Evolutionary conservation across 2,797 vertebrate genomes (phyloP).

Genomic region (Macropus fuliginosus): DNA sequence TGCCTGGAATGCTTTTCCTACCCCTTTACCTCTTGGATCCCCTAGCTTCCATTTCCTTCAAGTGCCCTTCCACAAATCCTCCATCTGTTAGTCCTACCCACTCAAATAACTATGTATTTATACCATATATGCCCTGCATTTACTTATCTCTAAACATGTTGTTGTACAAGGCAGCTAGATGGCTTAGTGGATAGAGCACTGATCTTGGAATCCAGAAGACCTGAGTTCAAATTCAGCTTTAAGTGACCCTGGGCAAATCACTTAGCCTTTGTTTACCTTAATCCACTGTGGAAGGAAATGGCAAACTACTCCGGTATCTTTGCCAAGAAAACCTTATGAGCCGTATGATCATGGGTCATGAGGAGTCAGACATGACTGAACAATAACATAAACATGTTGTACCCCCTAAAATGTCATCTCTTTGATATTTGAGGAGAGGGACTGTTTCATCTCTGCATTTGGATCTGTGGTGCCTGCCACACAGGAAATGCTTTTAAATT

Average conservation of each 20-base stretch:
- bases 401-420: not conserved
- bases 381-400: not conserved
- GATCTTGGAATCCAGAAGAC: not conserved
- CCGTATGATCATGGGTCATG: not conserved
- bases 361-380: not conserved
- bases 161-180: not conserved
- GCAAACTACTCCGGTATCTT: not conserved
- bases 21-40: not conserved
- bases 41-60: not conserved
- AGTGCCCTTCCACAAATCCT: not conserved
- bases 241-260: not conserved
- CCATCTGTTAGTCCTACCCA: not conserved
- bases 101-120: not conserved
- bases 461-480: not conserved
- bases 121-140: not conserved
- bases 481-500: not conserved
- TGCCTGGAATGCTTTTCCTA: not conserved
- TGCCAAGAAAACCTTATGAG: not conserved
- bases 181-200: not conserved
- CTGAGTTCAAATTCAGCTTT: not conserved
- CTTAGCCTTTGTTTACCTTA: not conserved
- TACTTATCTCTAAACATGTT: not conserved
- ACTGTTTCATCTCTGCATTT: not conserved
- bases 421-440: not conserved
- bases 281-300: not conserved